These are phyloP conservation scores for Gonocerus acuteangulatus DNA, from an alignment of 2,888 invertebrate species.

Conservation along the genomic window DNA sequence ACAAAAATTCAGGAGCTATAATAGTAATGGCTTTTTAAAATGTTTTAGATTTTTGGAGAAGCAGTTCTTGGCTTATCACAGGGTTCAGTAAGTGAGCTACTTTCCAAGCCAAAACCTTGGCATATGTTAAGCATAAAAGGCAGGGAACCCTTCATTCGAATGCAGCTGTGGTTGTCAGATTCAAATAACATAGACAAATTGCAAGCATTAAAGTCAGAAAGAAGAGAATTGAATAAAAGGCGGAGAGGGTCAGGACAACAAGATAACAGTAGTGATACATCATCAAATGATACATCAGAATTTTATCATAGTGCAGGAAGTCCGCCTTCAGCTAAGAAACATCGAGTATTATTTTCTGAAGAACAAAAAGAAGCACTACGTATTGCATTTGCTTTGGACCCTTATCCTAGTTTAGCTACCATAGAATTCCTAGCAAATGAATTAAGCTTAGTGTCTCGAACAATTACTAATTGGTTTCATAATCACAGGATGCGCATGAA, in stretches of 20 bases:
- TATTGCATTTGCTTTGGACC: conserved; percentile 89
- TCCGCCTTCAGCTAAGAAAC: conserved; percentile 81
- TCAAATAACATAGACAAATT: conserved; percentile 89
- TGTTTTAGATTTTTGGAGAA: conserved; percentile 81
- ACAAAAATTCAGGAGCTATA: too few relatives aligned
- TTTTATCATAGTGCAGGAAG: conserved; percentile 80
- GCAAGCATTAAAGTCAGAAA: conserved; percentile 82
- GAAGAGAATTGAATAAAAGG: conserved; percentile 84
- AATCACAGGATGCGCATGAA: conserved; percentile 98
- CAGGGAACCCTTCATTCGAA: conserved; percentile 88
- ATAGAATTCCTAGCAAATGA: conserved; percentile 92
- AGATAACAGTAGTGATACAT: conserved; percentile 80
- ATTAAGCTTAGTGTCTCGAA: conserved; percentile 82
- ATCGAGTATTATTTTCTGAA: conserved; percentile 94
- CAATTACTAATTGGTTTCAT: conserved; percentile 99
- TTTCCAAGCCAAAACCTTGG: conserved; percentile 98
- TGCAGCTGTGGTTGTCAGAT: conserved; percentile 95
- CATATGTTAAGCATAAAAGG: conserved; percentile 98
- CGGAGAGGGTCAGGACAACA: conserved; percentile 73
- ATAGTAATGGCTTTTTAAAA: too few relatives aligned
- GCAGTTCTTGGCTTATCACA: conserved; percentile 93
- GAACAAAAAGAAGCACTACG: conserved; percentile 95
- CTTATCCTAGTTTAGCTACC: conserved; percentile 92
- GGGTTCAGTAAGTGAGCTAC: conserved; percentile 91
- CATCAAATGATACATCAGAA: conserved; percentile 80